Conservation (phyloP, 2,888 invertebrate species). For the Linnaemya tessellans region DNA sequence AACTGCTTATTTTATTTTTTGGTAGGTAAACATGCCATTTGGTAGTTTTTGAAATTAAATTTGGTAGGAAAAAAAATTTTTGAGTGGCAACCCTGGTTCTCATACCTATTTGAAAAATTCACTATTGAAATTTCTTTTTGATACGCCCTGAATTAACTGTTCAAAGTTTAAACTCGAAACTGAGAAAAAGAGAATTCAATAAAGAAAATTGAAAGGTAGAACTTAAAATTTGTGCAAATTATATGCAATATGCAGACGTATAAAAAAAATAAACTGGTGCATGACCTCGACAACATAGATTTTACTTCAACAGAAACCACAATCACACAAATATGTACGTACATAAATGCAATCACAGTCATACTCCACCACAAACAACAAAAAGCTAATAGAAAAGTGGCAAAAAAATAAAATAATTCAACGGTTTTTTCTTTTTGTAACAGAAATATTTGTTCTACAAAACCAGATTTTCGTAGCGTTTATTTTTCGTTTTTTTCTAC, state of each 20-base stretch:
- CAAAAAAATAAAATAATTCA: conserved; percentile 54
- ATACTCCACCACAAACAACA: conserved; percentile 8
- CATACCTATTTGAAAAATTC: background rate
- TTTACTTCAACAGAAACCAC: conserved; percentile 11
- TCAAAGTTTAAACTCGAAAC: conserved; percentile 41
- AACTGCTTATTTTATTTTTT: too few relatives aligned
- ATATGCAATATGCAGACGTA: conserved; percentile 9
- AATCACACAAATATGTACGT: background rate
- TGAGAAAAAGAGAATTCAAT: background rate
- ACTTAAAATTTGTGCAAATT: conserved; percentile 14
- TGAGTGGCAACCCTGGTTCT: too few relatives aligned
- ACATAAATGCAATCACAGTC: conserved; percentile 24
- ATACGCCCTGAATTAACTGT: conserved; percentile 8
- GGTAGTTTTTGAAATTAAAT: too few relatives aligned
- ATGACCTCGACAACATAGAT: conserved; percentile 68
- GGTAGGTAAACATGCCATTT: too few relatives aligned
- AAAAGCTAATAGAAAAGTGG: conserved; percentile 51
- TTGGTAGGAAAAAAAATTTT: too few relatives aligned
- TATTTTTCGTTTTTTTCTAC: conserved; percentile 27
- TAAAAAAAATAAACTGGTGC: conserved; percentile 64
- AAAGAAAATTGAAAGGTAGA: conserved; percentile 43
- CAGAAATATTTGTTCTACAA: conserved; percentile 65
- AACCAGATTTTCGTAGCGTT: conserved; percentile 60
- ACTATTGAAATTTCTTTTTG: conserved; percentile 3
- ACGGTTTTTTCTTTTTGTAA: conserved; percentile 55